Conservation (phyloP, 2,113 vertebrate genomes). For the Oplegnathus fasciatus region DNA sequence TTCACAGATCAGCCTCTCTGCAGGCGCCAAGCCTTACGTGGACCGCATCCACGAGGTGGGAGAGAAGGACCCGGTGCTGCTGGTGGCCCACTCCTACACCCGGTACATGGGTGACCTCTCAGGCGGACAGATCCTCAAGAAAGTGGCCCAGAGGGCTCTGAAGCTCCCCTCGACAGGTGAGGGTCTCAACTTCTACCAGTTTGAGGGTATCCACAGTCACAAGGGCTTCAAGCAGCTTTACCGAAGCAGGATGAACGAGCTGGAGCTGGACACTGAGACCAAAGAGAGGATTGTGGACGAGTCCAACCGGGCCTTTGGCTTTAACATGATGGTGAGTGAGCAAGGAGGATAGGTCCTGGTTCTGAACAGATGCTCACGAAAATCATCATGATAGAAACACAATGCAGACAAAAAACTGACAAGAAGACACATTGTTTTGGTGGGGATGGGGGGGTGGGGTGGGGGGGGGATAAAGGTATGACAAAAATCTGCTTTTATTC, state of each 20-base stretch:
- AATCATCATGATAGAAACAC: background rate
- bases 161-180: conserved; percentile 90
- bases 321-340: conserved; percentile 90
- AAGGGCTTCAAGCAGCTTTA: conserved; percentile 95
- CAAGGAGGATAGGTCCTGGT: background rate
- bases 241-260: conserved; percentile 90
- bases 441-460: too few relatives aligned
- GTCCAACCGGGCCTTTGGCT: conserved; percentile 90
- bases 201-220: conserved; percentile 89
- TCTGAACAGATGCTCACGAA: background rate
- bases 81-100: conserved; percentile 92
- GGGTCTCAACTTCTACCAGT: conserved; percentile 91
- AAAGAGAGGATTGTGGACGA: conserved; percentile 90
- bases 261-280: conserved; percentile 86
- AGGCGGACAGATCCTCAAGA: conserved; percentile 93
- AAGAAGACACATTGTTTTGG: background rate
- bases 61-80: conserved; percentile 84
- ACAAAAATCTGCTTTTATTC: conserved; percentile 5
- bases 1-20: conserved; percentile 73
- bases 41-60: conserved; percentile 90
- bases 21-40: conserved; percentile 87
- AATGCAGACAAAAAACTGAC: accelerated
- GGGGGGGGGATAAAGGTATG: background rate
- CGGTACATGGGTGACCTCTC: conserved; percentile 97
- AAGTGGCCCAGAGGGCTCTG: conserved; percentile 93